A percentile compares a stretch with the other conserved stretches of the same genome.
Conservation (phyloP, 2,113 vertebrate genomes). For the Nothocercus nigrocapillus region DNA sequence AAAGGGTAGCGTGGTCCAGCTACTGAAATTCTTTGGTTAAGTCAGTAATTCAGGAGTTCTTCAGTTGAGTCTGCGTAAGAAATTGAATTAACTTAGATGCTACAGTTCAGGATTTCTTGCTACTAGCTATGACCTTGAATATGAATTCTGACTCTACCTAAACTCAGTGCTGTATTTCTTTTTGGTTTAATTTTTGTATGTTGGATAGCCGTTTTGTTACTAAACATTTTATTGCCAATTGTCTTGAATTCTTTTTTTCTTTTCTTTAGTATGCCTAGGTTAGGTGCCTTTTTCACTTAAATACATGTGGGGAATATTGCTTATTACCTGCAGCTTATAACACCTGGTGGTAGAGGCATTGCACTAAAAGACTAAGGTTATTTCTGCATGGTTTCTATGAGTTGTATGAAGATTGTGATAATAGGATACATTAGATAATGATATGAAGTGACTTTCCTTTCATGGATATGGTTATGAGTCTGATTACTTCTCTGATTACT, state of each 20-base stretch:
- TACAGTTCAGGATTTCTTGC: neutral
- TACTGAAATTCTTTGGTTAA: neutral
- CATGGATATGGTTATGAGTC: neutral
- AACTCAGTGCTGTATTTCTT: rapidly evolving
- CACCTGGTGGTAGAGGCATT: neutral
- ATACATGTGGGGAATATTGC: neutral
- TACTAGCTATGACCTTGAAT: neutral
- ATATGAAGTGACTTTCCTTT: rapidly evolving
- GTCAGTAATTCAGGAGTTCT: neutral
- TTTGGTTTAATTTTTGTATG: neutral
- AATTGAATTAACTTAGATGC: rapidly evolving
- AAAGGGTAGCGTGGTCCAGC: neutral
- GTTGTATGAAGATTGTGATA: neutral
- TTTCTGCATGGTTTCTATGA: neutral
- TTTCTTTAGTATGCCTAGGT: neutral
- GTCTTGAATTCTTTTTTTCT: neutral
- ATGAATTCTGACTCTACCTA: neutral
- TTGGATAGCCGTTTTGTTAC: neutral
- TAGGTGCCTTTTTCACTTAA: neutral
- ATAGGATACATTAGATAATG: neutral
- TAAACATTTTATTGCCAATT: neutral
- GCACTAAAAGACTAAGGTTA: neutral
- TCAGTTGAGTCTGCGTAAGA: neutral
- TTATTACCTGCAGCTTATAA: neutral
- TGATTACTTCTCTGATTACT: neutral